Percentiles rank a stretch among this genome's conserved stretches.
These are phyloP conservation scores for Carapus acus DNA, from an alignment of 2,797 vertebrate genomes.

Conservation along the genomic window DNA sequence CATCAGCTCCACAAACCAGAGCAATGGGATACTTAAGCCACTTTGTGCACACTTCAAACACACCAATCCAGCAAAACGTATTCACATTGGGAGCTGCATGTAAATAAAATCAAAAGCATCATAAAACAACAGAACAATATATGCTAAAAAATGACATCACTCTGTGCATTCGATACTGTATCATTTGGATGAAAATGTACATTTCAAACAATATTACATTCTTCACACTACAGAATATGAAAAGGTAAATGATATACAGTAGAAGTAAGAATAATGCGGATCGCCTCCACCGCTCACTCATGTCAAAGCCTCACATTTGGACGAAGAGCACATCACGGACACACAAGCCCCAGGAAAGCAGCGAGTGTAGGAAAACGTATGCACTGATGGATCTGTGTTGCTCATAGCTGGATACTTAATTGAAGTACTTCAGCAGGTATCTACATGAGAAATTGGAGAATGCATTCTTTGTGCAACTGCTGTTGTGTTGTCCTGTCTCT, in stretches of 20 bases:
- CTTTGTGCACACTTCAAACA: slow-evolving; percentile 12
- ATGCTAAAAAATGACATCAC: slow-evolving; percentile 55
- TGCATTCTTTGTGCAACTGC: too few relatives aligned
- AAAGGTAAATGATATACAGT: slow-evolving; percentile 30
- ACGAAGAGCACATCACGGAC: slow-evolving; percentile 47
- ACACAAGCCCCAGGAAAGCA: slow-evolving; percentile 34
- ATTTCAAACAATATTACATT: slow-evolving; percentile 34
- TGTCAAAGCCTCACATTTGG: slow-evolving; percentile 27
- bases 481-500: slow-evolving; percentile 24
- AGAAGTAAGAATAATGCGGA: slow-evolving; percentile 20
- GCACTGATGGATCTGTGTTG: slow-evolving; percentile 15
- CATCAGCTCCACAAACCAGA: slow-evolving; percentile 22
- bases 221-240: slow-evolving; percentile 21
- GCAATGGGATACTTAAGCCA: slow-evolving; percentile 12
- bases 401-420: slow-evolving; percentile 3
- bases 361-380: slow-evolving; percentile 13
- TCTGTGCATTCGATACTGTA: slow-evolving; percentile 42
- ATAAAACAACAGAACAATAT: slow-evolving; percentile 31
- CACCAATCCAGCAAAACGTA: slow-evolving; percentile 19
- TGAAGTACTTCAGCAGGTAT: neutral
- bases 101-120: slow-evolving; percentile 12
- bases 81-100: slow-evolving; percentile 12
- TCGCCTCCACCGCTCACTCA: slow-evolving; percentile 30
- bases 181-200: slow-evolving; percentile 34
- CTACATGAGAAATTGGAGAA: too few relatives aligned